Evolutionary conservation across 2,888 invertebrate species (phyloP), one percentile per base, ranked within the genome.

Genomic region (Electrophaes corylata): DNA sequence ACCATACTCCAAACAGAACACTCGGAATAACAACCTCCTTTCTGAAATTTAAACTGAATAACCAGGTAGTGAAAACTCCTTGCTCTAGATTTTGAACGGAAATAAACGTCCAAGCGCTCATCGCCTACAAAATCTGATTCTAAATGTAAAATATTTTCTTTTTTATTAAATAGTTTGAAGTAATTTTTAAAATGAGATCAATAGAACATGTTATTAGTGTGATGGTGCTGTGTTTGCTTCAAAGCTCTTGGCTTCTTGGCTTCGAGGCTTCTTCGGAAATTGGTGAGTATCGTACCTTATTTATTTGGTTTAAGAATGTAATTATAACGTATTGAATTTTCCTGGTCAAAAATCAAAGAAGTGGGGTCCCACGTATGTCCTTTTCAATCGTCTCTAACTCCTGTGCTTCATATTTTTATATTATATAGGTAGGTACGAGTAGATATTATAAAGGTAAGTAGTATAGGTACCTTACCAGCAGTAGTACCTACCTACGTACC

Each of bases 171-270:
- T 35, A 49, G 23, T 35, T 23, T 18, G 18, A 11, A 47, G n/a
- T 10, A 8, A 40, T 41, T 41, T 45, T 11, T 39, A 76, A 65
- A 65, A 86, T 86, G 86, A 65, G 59, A 62, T 67, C 65, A 14
- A 51, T 74, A 41, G 73, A 67, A 48, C 71, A 69, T 60, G 35
- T 76, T 14, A 43, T 79, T 29, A 67, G 73, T 73, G 64, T 79
- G 19, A 62, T 85, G 49, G 71, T 87, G 67, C 62, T 87, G 69
- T 83, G 78, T 62, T 74, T 65, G 71, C 71, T 76, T 20, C 79
- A 79, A 69, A 51, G 75, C 33, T 73, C 78, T 20, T 76, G 50
- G 44, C 70, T 79, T 1, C 78, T 79, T 50, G n/a, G n/a, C n/a
- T 67, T 69, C 43, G 85, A 85, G 68, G 76, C 69, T 29, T 44